Evolutionary conservation across 2,113 vertebrate genomes (phyloP).

Genomic region (Tetrax tetrax): DNA sequence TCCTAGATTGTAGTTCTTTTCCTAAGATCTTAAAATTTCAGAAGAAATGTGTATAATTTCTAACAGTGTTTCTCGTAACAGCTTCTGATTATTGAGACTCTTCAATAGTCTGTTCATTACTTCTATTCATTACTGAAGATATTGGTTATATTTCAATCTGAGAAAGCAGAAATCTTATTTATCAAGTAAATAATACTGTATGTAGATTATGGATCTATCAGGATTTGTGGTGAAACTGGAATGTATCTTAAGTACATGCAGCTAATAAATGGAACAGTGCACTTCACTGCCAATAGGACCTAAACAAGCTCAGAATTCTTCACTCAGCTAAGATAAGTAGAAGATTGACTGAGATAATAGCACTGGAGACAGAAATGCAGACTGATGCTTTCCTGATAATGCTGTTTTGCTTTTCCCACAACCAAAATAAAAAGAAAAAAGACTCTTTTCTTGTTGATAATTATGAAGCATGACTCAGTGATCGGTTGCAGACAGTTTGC

Average conservation of each 20-base stretch:
- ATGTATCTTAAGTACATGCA: background rate
- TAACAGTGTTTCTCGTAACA: background rate
- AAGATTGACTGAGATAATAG: constrained; percentile 13
- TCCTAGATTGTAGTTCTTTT: background rate
- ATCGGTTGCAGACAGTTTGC: background rate
- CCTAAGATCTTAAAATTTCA: background rate
- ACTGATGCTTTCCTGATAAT: background rate
- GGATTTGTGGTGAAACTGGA: background rate
- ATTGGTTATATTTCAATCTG: background rate
- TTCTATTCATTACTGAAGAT: background rate
- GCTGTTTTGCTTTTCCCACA: constrained; percentile 31
- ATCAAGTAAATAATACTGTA: background rate
- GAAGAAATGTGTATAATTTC: background rate
- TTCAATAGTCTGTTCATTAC: too few species aligned
- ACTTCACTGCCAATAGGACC: background rate
- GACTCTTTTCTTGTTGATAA: background rate
- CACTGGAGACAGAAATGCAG: background rate
- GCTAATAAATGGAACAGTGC: background rate
- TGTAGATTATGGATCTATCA: background rate
- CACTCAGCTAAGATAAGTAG: constrained; percentile 7
- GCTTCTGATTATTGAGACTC: background rate
- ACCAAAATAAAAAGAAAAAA: background rate
- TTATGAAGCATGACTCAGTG: background rate
- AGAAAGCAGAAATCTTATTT: background rate
- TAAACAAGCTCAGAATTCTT: background rate